Base-by-base conservation (phyloP, 2,113 vertebrate species). In the Ginglymostoma cirratum region DNA sequence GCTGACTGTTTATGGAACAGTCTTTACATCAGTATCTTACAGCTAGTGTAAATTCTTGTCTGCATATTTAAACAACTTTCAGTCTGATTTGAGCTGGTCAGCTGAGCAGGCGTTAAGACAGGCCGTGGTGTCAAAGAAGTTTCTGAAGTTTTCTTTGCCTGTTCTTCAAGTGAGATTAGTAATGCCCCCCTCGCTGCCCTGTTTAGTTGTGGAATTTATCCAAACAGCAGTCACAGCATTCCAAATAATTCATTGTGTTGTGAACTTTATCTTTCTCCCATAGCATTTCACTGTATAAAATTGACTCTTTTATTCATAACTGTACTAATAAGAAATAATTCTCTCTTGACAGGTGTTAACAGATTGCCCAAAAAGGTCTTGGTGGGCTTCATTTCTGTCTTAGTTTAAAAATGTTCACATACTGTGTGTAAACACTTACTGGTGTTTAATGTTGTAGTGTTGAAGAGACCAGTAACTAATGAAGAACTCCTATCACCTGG, bases 401-500 rank as follows among this genome's bases (percentile, higher is more conserved):
- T 92, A 2, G 30, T 65, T 65, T 61, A 65, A 92, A 92, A 92
- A 66, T 93, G 55, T 93, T 66, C 38, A 66, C 55, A 66, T 66
- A n/a, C 52, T 61, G 52, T 93, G 66, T 42, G n/a, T 17, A 45
- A 69, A 24, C n/a, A 72, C 45, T 95, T 21, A 72, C 67, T 70
- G 69, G 67, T 72, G 67, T 24, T 95, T 72, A 69, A 48, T 70
- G 24, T 95, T 95, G 69, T 95, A 99, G 98, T 98, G 89, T 97
- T 98, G 89, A 97, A 96, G 97, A 98, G 97, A 97, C 96, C 96
- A 0, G 96, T 98, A 96, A 98, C 98, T 96, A 98, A 97, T 5
- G 98, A 98, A 52, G 98, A 99, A 96, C 97, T 98, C 90, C 86
- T 98, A 97, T 97, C 97, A 96, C 98, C 98, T 0, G 98, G 98